Percentiles rank a stretch among this genome's conserved stretches.
These are phyloP conservation scores for Emydocephalus ijimae DNA, from an alignment of 2,113 vertebrate species.

Conservation along the genomic window DNA sequence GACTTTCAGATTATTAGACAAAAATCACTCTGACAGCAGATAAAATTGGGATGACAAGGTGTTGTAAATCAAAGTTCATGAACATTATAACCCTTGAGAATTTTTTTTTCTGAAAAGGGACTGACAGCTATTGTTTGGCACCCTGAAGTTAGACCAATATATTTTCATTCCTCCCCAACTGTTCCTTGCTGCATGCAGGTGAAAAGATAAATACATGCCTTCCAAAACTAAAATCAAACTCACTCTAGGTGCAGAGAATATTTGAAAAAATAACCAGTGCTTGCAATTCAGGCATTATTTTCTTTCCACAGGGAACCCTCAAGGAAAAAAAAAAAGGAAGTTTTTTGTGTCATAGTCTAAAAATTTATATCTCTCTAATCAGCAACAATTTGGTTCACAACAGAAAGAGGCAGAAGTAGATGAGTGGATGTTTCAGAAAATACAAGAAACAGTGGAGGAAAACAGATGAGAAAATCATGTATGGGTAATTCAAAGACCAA, in stretches of 20 bases:
- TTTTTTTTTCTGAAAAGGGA: not conserved
- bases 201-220: constrained; percentile 30
- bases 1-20: not conserved
- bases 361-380: constrained; percentile 14
- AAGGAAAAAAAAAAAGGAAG: not conserved
- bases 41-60: not conserved
- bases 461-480: not conserved
- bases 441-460: constrained; percentile 4
- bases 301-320: constrained; percentile 22
- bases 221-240: constrained; percentile 27
- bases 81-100: not conserved
- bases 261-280: constrained; percentile 6
- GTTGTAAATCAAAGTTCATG: not conserved
- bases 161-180: constrained; percentile 27
- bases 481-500: not conserved
- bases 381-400: constrained; percentile 9
- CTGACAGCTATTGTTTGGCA: not conserved
- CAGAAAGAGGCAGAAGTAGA: not conserved
- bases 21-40: not conserved
- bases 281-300: not conserved
- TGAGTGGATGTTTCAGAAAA: not conserved
- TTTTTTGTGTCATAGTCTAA: constrained; percentile 12
- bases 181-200: constrained; percentile 35
- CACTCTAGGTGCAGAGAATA: constrained; percentile 4
- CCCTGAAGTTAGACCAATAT: not conserved